A percentile compares a stretch with the other conserved stretches of the same genome.
Evolutionary conservation across 2,888 invertebrate genomes (phyloP).

Genomic region (Neoaliturus tenellus): DNA sequence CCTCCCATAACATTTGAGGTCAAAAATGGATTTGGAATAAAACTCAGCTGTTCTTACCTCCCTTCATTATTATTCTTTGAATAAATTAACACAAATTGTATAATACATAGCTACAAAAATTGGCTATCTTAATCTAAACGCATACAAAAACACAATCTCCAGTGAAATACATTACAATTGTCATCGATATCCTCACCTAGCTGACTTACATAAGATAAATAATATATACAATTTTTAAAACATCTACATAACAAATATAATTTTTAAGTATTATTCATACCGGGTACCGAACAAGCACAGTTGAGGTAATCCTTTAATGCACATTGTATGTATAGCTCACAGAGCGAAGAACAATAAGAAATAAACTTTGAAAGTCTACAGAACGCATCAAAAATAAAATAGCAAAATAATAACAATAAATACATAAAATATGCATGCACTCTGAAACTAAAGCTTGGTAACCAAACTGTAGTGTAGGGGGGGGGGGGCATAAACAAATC

Average conservation of each 20-base stretch:
- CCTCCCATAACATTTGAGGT: too few species aligned
- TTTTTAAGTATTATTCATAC: slow-evolving; percentile 14
- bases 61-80: slow-evolving; percentile 50
- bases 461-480: neutral
- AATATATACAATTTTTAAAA: slow-evolving; percentile 14
- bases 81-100: slow-evolving; percentile 49
- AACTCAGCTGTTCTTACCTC: neutral
- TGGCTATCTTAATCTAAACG: slow-evolving; percentile 46
- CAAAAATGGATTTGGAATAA: neutral
- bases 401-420: neutral
- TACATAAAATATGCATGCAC: neutral
- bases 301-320: slow-evolving; percentile 1
- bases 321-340: neutral
- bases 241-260: slow-evolving; percentile 10
- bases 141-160: slow-evolving; percentile 50
- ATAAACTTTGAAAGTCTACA: neutral
- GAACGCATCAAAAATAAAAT: neutral
- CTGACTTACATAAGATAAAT: slow-evolving; percentile 7
- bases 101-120: slow-evolving; percentile 43
- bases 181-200: neutral
- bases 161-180: slow-evolving; percentile 11
- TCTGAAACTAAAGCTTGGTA: neutral
- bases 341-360: neutral
- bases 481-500: too few species aligned
- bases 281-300: neutral